Percentiles rank a stretch among this genome's conserved stretches.
Conservation (phyloP, 2,888 invertebrate species). For the Antheraea assamensis region DNA sequence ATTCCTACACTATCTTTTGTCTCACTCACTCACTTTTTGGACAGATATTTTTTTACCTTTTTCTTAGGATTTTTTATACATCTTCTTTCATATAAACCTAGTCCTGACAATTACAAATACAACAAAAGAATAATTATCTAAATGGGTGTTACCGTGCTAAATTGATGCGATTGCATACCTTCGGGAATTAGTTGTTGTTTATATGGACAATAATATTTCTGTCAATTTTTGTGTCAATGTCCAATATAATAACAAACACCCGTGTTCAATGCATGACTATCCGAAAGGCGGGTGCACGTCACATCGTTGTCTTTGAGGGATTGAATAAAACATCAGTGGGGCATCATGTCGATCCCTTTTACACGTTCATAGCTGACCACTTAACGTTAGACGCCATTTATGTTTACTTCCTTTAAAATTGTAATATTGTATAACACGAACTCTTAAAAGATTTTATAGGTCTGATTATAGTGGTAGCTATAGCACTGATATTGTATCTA, state of each 20-base stretch:
- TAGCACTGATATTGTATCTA: neutral
- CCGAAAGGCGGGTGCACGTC: conserved; percentile 55
- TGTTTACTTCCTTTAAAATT: conserved; percentile 1
- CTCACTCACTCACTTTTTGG: too few species aligned
- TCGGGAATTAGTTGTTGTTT: too few species aligned
- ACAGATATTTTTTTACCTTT: too few species aligned
- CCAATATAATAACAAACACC: conserved; percentile 30
- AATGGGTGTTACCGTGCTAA: too few species aligned
- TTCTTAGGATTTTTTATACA: too few species aligned
- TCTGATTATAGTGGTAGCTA: neutral
- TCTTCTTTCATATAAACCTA: too few species aligned
- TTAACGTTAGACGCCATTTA: conserved; percentile 22
- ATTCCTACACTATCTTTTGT: too few species aligned
- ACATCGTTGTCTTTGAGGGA: conserved; percentile 61
- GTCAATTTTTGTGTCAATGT: conserved; percentile 23
- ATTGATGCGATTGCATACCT: too few species aligned
- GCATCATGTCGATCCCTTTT: conserved; percentile 58
- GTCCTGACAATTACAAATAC: too few species aligned
- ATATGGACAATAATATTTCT: neutral
- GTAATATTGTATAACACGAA: neutral
- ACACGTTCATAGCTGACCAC: conserved; percentile 48
- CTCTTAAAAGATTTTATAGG: neutral
- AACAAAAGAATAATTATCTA: too few species aligned
- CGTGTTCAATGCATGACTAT: conserved; percentile 65
- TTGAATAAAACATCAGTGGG: conserved; percentile 71